Evolutionary conservation across 2,888 invertebrate species (phyloP).

Genomic region (Philaethria dido): DNA sequence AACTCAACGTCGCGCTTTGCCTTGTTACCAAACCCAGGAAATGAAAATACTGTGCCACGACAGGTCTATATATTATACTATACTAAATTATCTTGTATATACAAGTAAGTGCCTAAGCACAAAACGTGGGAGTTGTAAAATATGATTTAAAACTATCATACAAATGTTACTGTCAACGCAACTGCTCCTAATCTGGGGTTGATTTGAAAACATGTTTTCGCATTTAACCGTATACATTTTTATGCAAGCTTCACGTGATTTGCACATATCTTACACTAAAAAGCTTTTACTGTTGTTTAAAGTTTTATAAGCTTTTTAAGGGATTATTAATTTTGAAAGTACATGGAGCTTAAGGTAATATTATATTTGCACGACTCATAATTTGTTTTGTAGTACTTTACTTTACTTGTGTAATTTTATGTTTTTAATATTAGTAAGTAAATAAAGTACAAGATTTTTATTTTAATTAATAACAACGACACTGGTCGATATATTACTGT

Average conservation of each 20-base stretch:
- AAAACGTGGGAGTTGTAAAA: too few relatives aligned
- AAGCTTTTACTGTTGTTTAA: constrained; percentile 23
- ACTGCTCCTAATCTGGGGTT: not conserved
- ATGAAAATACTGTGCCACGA: too few relatives aligned
- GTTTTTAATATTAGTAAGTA: not conserved
- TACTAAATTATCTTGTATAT: too few relatives aligned
- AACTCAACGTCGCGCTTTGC: too few relatives aligned
- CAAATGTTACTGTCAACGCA: constrained; percentile 4
- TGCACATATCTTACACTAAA: constrained; percentile 26
- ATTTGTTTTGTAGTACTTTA: not conserved
- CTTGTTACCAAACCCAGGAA: too few relatives aligned
- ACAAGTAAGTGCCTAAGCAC: not conserved
- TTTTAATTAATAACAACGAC: too few relatives aligned
- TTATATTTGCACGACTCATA: not conserved
- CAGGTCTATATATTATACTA: too few relatives aligned
- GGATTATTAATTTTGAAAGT: constrained; percentile 1
- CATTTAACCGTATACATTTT: constrained; percentile 20
- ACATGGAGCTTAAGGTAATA: not conserved
- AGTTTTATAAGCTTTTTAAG: constrained; percentile 14
- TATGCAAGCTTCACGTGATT: constrained; percentile 19
- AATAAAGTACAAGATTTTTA: too few relatives aligned
- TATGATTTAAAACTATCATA: not conserved
- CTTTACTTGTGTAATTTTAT: not conserved
- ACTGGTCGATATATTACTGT: too few relatives aligned
- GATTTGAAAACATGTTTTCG: constrained; percentile 23